A percentile compares a stretch with the other conserved stretches of the same genome.
Evolutionary conservation across 2,797 vertebrate genomes (phyloP).

Genomic region (Schizothorax lantsangensis): DNA sequence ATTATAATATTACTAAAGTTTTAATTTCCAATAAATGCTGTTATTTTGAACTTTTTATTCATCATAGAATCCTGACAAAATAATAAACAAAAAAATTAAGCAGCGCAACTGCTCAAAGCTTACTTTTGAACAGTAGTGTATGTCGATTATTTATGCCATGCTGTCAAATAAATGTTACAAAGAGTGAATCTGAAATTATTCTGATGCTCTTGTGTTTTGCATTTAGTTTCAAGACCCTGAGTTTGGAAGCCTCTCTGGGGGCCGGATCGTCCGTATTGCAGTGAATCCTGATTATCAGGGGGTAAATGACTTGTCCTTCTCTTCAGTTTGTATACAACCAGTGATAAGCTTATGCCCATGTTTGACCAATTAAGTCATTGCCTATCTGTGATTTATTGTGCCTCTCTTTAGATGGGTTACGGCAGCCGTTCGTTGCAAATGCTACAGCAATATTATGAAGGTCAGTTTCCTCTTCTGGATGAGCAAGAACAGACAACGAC

Average conservation of each 20-base stretch:
- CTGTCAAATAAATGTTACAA: not conserved
- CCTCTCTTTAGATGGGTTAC: conserved; percentile 90
- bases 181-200: not conserved
- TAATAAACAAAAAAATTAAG: not conserved
- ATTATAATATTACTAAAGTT: not conserved
- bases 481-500: conserved; percentile 77
- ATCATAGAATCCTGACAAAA: not conserved
- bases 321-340: not conserved
- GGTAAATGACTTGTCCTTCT: conserved; percentile 74
- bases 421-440: conserved; percentile 90
- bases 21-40: not conserved
- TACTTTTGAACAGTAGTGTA: not conserved
- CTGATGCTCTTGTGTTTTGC: conserved; percentile 4
- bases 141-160: too few relatives aligned
- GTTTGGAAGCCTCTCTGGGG: conserved; percentile 92
- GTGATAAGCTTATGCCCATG: not conserved
- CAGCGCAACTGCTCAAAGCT: not conserved
- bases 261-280: conserved; percentile 91
- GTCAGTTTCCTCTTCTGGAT: conserved; percentile 90
- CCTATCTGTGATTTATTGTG: not conserved
- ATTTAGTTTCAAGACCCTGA: conserved; percentile 94
- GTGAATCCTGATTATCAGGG: conserved; percentile 98
- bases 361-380: not conserved
- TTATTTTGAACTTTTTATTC: not conserved
- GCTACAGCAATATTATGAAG: conserved; percentile 96